Conservation (phyloP, 2,888 invertebrate genomes). For the Andrena dorsata region DNA sequence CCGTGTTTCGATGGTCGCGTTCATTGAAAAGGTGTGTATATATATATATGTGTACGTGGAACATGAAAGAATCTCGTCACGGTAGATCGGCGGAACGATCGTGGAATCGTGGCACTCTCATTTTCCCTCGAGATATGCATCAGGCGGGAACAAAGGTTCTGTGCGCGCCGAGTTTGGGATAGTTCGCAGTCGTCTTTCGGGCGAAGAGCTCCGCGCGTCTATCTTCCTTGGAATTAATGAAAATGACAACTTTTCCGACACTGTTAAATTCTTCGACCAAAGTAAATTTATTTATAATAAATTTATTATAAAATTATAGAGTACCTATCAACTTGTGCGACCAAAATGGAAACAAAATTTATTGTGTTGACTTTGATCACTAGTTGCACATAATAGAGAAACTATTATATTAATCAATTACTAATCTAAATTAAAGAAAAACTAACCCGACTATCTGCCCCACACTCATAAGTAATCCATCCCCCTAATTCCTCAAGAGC, state of each 20-base stretch:
- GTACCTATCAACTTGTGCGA: too few relatives aligned
- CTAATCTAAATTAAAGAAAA: too few relatives aligned
- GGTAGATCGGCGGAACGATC: background rate
- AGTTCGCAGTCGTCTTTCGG: background rate
- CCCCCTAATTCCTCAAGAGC: background rate
- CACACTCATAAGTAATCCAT: background rate
- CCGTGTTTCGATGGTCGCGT: constrained; percentile 8
- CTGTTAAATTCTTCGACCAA: too few relatives aligned
- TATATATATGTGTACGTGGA: too few relatives aligned
- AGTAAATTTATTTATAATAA: too few relatives aligned
- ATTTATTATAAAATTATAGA: too few relatives aligned
- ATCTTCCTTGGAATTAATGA: background rate
- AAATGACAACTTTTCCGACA: too few relatives aligned
- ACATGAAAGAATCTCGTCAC: background rate
- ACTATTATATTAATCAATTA: too few relatives aligned
- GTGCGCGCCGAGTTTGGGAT: background rate
- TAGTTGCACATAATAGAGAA: too few relatives aligned
- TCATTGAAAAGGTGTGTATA: background rate
- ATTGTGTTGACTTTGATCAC: too few relatives aligned
- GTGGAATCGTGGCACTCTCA: background rate
- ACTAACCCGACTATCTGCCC: too few relatives aligned
- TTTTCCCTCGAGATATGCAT: background rate
- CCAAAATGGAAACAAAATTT: too few relatives aligned
- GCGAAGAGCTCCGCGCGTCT: background rate
- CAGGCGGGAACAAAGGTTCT: background rate